phyloP scores from a whole-genome alignment of 2,797 vertebrate species.

The Micromesistius poutassou region DNA sequence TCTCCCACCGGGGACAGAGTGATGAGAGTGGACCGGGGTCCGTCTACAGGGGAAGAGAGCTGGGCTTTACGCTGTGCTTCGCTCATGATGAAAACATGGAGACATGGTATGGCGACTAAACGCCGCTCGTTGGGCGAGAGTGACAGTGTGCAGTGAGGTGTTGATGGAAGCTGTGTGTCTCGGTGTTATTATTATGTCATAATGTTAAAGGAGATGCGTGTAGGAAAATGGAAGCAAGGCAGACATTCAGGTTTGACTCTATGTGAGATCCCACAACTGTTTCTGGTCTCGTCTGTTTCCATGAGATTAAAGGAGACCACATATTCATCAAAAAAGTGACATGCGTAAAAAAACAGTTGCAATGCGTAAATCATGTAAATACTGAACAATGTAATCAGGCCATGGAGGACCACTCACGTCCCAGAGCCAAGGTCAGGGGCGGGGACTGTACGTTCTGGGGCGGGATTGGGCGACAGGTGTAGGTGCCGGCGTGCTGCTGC shows the following conservation, averaged over 20 bases:
- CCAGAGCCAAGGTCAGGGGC: constrained; percentile 60
- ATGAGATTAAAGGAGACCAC: background rate
- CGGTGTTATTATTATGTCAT: background rate
- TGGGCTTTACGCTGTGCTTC: background rate
- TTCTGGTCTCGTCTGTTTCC: no score
- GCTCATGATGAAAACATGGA: background rate
- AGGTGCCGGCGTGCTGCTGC: constrained; percentile 63
- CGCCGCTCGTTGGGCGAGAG: background rate
- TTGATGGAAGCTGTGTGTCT: background rate
- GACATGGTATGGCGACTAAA: background rate
- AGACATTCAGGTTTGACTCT: background rate
- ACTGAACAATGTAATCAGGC: background rate
- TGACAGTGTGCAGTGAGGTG: background rate
- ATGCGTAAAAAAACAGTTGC: no score
- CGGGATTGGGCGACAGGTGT: constrained; percentile 73
- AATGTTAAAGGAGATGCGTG: background rate
- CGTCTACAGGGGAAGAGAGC: constrained; percentile 47
- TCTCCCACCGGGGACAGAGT: constrained; percentile 50
- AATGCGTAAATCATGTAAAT: background rate
- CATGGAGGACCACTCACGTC: constrained; percentile 63
- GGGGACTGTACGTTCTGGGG: constrained; percentile 74
- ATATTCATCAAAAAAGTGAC: background rate
- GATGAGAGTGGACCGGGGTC: constrained; percentile 67
- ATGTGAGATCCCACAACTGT: no score
- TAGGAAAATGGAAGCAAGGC: background rate